Conservation (phyloP, 2,888 invertebrate species). For the Zaprionus bogoriensis region DNA sequence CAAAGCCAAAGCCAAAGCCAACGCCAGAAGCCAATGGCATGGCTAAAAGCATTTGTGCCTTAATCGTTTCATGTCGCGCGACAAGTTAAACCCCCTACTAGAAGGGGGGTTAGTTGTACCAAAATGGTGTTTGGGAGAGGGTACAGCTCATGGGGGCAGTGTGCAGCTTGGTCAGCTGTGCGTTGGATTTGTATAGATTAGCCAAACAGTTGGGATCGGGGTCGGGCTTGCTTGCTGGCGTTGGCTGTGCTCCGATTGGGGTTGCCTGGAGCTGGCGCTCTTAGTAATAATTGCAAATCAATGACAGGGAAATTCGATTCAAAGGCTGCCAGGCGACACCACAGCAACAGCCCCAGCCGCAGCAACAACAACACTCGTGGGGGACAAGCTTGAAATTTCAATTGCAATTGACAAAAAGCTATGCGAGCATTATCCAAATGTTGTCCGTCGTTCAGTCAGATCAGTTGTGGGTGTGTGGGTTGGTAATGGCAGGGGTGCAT, state of each 20-base stretch:
- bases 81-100: conserved; percentile 44
- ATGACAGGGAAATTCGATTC: conserved; percentile 65
- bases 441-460: conserved; percentile 22
- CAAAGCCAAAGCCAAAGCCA: no score
- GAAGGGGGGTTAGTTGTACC: not conserved
- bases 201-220: conserved; percentile 28
- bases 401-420: conserved; percentile 58
- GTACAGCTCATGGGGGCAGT: conserved; percentile 4
- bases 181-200: conserved; percentile 52
- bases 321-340: conserved; percentile 51
- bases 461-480: not conserved
- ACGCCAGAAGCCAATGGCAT: conserved; percentile 57
- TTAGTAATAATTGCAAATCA: conserved; percentile 74
- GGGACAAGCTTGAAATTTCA: conserved; percentile 44
- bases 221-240: not conserved
- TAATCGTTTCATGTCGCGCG: conserved; percentile 77
- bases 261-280: conserved; percentile 55
- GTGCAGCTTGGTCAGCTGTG: conserved; percentile 48
- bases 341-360: conserved; percentile 20
- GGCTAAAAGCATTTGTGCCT: conserved; percentile 67
- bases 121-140: not conserved
- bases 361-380: conserved; percentile 8
- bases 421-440: conserved; percentile 32
- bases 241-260: conserved; percentile 11
- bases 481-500: not conserved